Conservation (phyloP, 1,140 invertebrate genomes). For the Bicyclus anynana region DNA sequence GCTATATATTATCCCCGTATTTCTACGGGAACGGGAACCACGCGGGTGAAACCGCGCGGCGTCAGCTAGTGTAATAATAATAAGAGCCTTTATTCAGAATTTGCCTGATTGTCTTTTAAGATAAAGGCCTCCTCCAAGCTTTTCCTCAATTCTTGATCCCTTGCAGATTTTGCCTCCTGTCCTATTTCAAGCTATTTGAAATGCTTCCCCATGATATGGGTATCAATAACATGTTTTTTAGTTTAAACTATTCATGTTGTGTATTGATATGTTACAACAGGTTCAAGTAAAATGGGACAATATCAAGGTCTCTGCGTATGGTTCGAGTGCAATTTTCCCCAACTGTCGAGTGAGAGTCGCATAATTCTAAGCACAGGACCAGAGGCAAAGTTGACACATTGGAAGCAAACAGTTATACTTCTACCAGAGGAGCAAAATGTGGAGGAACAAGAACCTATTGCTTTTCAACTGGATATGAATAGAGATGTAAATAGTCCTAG, state of each 20-base stretch:
- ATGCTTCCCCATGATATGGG: too few species aligned
- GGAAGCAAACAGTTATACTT: conserved; percentile 97
- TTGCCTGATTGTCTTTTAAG: too few species aligned
- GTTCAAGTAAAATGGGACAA: conserved; percentile 77
- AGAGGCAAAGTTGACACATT: conserved; percentile 89
- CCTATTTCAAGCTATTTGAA: too few species aligned
- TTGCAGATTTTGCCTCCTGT: too few species aligned
- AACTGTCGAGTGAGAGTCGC: conserved; percentile 32
- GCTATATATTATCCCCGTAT: too few species aligned
- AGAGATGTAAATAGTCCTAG: conserved; percentile 54
- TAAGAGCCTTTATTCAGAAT: too few species aligned
- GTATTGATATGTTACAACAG: conserved; percentile 32
- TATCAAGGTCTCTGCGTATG: conserved; percentile 86
- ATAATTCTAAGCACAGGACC: conserved; percentile 87
- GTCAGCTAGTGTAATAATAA: too few species aligned
- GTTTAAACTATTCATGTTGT: background rate
- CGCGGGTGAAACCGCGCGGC: too few species aligned
- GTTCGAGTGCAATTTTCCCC: conserved; percentile 81
- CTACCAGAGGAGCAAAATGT: conserved; percentile 77
- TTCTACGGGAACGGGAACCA: too few species aligned
- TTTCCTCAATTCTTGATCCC: too few species aligned
- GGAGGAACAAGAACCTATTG: conserved; percentile 80
- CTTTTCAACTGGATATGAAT: conserved; percentile 81
- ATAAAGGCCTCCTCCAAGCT: too few species aligned
- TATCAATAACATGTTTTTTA: too few species aligned